These are phyloP conservation scores for Falco naumanni DNA, from an alignment of 2,797 vertebrate genomes.

Conservation along the genomic window DNA sequence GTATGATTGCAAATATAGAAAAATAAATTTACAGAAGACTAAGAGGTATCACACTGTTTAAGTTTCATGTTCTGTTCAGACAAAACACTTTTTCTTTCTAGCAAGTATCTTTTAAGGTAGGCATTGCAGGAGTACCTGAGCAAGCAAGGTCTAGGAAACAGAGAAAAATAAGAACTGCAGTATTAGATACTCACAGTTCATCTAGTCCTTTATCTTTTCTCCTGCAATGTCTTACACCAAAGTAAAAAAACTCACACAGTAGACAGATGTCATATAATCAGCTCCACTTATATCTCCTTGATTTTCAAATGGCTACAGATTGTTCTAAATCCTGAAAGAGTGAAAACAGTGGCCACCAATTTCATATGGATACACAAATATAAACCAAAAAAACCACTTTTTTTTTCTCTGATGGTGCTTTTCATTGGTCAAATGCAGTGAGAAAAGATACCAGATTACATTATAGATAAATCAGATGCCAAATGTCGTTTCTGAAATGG, in stretches of 20 bases:
- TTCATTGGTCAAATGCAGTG: conserved; percentile 9
- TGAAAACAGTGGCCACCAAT: background rate
- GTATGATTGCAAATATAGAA: background rate
- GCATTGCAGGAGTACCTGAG: background rate
- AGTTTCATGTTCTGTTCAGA: background rate
- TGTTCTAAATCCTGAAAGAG: background rate
- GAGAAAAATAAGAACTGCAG: background rate
- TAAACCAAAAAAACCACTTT: accelerated
- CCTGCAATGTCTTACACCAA: background rate
- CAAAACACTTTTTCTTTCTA: background rate
- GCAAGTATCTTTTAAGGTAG: background rate
- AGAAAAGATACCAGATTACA: conserved; percentile 33
- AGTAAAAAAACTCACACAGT: background rate
- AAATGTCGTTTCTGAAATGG: conserved; percentile 65
- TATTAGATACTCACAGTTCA: background rate
- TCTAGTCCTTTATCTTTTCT: background rate
- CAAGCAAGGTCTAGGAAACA: background rate
- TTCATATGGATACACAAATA: background rate
- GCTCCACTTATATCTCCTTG: background rate
- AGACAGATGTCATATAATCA: background rate
- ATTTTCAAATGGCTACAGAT: background rate
- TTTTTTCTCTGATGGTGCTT: background rate
- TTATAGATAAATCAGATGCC: conserved; percentile 64
- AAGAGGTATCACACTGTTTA: background rate
- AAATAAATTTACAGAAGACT: background rate